A percentile compares a stretch with the other conserved stretches of the same genome.
Evolutionary conservation across 2,113 vertebrate species (phyloP).

Genomic region (Scytalopus superciliaris): DNA sequence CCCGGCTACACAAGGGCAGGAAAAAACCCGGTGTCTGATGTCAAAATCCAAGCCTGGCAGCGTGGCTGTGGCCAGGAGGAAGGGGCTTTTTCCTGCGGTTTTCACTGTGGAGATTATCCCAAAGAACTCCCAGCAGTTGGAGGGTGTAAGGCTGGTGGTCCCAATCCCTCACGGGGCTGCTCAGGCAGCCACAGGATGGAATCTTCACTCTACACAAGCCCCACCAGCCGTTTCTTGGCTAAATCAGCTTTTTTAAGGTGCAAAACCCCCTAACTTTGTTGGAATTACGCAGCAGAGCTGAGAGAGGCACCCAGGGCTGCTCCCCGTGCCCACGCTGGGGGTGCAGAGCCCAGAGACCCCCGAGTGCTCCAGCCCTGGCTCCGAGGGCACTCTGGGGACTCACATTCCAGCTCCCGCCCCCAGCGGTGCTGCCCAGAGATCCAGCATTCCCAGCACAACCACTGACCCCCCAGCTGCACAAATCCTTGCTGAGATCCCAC

Average conservation of each 20-base stretch:
- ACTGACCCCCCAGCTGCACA: fast-evolving
- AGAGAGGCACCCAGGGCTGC: not conserved
- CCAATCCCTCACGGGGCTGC: fast-evolving
- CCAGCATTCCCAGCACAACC: not conserved
- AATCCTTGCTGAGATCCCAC: not conserved
- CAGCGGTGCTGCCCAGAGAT: not conserved
- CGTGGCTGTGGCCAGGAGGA: not conserved
- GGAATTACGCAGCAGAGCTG: not conserved
- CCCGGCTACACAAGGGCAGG: conserved; percentile 26
- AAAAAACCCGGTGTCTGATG: conserved; percentile 32
- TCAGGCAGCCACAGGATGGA: not conserved
- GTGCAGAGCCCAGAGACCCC: not conserved
- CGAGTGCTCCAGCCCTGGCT: not conserved
- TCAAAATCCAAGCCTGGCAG: not conserved
- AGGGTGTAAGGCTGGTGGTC: fast-evolving
- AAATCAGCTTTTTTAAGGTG: not conserved
- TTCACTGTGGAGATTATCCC: not conserved
- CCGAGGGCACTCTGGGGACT: not conserved
- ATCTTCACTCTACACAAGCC: fast-evolving
- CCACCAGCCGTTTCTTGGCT: not conserved
- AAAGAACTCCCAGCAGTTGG: not conserved
- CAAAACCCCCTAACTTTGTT: fast-evolving
- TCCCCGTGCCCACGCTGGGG: fast-evolving
- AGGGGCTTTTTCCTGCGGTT: not conserved
- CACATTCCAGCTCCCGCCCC: not conserved